Conservation (phyloP, 1,140 invertebrate genomes). For the Sipha flava region DNA sequence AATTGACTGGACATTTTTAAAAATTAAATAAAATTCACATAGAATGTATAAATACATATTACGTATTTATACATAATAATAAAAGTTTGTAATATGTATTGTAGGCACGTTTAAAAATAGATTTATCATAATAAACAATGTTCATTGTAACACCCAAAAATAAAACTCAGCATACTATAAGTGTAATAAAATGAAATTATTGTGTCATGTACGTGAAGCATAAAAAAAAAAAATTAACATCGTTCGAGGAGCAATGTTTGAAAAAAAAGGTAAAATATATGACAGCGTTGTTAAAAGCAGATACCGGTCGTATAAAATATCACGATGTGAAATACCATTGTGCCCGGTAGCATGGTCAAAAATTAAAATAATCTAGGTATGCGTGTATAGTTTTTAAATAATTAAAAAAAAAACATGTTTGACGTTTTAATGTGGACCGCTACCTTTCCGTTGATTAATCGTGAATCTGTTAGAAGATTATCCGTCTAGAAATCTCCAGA, state of each 20-base stretch:
- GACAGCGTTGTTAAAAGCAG: background rate
- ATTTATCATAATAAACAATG: too few species aligned
- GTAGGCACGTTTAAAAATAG: too few species aligned
- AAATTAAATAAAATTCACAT: too few species aligned
- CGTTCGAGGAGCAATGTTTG: background rate
- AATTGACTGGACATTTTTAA: too few species aligned
- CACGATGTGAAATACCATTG: slow-evolving; percentile 2
- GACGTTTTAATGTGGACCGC: slow-evolving; percentile 11
- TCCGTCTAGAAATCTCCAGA: slow-evolving; percentile 1
- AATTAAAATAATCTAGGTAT: background rate
- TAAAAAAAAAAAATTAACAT: background rate
- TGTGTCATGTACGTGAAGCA: too few species aligned
- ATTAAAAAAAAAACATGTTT: background rate
- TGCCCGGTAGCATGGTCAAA: background rate
- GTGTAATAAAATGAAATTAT: too few species aligned
- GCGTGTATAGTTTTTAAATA: slow-evolving; percentile 3
- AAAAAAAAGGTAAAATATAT: background rate
- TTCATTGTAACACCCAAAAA: too few species aligned
- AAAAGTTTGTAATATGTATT: too few species aligned
- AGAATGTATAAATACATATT: too few species aligned
- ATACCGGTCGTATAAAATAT: background rate
- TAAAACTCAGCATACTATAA: too few species aligned
- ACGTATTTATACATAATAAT: too few species aligned
- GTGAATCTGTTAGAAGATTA: background rate
- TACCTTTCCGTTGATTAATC: slow-evolving; percentile 23